Percentiles rank a stretch among this genome's conserved stretches.
These are phyloP conservation scores for Collichthys lucidus DNA, from an alignment of 2,113 vertebrate species.

Conservation along the genomic window DNA sequence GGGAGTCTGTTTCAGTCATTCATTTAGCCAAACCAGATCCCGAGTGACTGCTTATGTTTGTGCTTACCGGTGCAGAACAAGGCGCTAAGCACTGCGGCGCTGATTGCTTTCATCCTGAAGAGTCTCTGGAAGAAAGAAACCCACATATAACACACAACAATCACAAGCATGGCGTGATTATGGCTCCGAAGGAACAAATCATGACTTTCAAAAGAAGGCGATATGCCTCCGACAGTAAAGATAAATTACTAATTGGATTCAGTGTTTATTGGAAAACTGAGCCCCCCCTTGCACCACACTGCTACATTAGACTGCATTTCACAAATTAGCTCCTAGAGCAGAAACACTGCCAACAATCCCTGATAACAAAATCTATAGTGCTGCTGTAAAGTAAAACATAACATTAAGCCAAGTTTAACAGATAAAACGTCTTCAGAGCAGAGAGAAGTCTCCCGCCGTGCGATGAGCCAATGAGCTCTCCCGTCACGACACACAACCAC, in stretches of 20 bases:
- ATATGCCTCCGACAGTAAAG: not conserved
- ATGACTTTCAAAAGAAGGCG: not conserved
- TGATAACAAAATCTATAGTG: slow-evolving; percentile 16
- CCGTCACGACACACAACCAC: slow-evolving; percentile 15
- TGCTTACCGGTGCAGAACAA: slow-evolving; percentile 79
- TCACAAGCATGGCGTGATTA: not conserved
- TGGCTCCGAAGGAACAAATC: not conserved
- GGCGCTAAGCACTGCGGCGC: slow-evolving; percentile 57
- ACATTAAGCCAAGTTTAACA: not conserved
- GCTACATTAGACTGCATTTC: slow-evolving; percentile 16
- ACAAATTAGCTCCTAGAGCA: slow-evolving; percentile 31
- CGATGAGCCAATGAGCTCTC: slow-evolving; percentile 4
- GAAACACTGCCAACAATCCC: not conserved
- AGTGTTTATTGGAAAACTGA: slow-evolving; percentile 13
- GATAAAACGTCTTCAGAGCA: not conserved
- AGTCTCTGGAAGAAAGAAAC: slow-evolving; percentile 44
- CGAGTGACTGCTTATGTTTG: slow-evolving; percentile 58
- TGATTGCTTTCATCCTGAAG: slow-evolving; percentile 72
- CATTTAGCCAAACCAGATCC: slow-evolving; percentile 36
- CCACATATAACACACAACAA: slow-evolving; percentile 21
- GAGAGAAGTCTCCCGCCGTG: slow-evolving; percentile 3
- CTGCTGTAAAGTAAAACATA: slow-evolving; percentile 13
- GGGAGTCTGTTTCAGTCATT: slow-evolving; percentile 31
- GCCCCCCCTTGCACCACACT: accelerated
- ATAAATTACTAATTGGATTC: not conserved